Conservation (phyloP, 2,888 invertebrate species). For the Nasonovia ribisnigri region DNA sequence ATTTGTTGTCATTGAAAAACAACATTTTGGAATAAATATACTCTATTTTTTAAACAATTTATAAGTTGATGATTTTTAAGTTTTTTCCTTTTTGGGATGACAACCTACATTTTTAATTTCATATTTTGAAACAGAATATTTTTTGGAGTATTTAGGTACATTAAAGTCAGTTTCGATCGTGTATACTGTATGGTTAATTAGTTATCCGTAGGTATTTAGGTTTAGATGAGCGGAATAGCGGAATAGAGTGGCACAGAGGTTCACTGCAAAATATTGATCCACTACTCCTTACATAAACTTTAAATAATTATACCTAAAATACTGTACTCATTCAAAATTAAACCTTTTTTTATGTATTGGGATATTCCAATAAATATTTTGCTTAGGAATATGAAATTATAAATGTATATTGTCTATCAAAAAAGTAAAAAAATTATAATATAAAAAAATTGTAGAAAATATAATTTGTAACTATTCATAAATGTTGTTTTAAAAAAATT, state of each 20-base stretch:
- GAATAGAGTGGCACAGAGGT: not conserved
- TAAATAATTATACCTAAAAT: not conserved
- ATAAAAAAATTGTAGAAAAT: not conserved
- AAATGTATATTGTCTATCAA: not conserved
- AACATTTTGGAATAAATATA: not conserved
- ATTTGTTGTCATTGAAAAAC: not conserved
- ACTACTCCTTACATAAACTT: not conserved
- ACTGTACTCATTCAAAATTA: too few relatives aligned
- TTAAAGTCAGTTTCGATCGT: not conserved
- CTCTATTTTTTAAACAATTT: not conserved
- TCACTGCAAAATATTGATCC: not conserved
- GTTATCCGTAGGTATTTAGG: not conserved
- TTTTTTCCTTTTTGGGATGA: not conserved
- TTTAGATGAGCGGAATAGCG: not conserved
- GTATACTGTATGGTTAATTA: not conserved
- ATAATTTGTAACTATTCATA: not conserved
- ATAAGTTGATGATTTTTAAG: not conserved
- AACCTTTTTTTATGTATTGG: not conserved
- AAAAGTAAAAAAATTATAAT: not conserved
- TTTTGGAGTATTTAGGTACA: not conserved
- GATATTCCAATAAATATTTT: not conserved
- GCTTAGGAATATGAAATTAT: not conserved
- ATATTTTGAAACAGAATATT: not conserved
- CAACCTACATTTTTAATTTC: not conserved
- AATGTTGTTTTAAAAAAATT: not conserved